Conservation (phyloP, 2,113 vertebrate species). For the Semnornis frantzii region DNA sequence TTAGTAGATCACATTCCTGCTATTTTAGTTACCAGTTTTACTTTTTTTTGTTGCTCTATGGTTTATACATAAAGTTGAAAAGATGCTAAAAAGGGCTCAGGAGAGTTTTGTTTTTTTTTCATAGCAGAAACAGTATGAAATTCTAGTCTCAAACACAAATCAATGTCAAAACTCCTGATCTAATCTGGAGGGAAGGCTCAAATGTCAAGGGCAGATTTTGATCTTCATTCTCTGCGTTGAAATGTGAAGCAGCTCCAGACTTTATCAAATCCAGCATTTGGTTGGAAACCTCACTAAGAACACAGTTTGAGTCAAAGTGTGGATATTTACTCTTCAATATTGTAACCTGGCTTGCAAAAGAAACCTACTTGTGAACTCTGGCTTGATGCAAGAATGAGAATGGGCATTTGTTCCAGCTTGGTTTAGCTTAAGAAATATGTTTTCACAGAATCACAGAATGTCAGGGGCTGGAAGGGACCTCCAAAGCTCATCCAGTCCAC, state of each 20-base stretch:
- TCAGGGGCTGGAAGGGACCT: too few species aligned
- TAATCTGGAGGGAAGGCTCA: neutral
- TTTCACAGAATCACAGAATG: too few species aligned
- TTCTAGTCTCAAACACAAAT: neutral
- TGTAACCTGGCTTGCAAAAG: neutral
- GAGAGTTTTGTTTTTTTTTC: neutral
- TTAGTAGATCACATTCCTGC: neutral
- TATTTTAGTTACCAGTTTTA: neutral
- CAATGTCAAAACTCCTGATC: neutral
- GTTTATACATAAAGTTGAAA: neutral
- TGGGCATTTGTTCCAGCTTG: neutral
- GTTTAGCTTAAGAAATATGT: neutral
- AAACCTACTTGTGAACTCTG: neutral
- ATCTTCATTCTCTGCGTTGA: neutral
- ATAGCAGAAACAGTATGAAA: neutral
- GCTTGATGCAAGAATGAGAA: neutral
- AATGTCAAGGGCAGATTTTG: neutral
- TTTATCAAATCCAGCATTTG: neutral
- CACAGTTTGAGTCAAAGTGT: neutral
- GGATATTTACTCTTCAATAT: neutral
- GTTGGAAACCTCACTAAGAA: neutral
- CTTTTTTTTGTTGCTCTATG: neutral
- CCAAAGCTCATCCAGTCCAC: too few species aligned
- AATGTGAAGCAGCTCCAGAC: conserved; percentile 2
- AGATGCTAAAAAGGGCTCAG: neutral